A percentile compares a stretch with the other conserved stretches of the same genome.
These are phyloP conservation scores for Drosophila nr. perissopoda DNA, from an alignment of 2,888 invertebrate species.

Conservation along the genomic window DNA sequence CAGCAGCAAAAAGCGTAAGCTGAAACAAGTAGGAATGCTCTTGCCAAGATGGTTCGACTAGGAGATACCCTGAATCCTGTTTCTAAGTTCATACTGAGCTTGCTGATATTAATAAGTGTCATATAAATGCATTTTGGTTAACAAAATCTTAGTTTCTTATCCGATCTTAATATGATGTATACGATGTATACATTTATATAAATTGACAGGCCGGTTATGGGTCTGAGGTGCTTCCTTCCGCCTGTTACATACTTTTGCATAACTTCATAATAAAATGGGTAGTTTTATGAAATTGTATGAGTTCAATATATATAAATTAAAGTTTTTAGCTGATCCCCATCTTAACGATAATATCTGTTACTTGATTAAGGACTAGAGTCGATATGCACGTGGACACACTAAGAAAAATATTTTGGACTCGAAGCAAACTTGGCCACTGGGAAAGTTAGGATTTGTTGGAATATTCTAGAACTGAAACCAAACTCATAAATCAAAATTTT, in stretches of 20 bases:
- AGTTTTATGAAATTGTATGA: too few species aligned
- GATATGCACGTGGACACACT: neutral
- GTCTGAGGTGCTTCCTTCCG: neutral
- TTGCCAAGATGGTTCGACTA: neutral
- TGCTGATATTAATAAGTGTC: too few species aligned
- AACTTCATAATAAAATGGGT: too few species aligned
- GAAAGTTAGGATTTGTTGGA: neutral
- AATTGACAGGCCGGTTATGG: too few species aligned
- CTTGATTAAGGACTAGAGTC: conserved; percentile 38
- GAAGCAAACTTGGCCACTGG: neutral
- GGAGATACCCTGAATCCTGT: neutral
- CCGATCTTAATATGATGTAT: too few species aligned
- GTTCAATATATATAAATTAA: neutral
- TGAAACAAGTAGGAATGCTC: neutral
- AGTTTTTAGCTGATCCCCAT: conserved; percentile 23
- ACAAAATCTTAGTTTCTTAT: neutral
- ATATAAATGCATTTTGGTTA: neutral
- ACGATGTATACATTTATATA: neutral
- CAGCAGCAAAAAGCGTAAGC: neutral
- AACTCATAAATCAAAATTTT: neutral
- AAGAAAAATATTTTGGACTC: neutral
- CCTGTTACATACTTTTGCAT: neutral
- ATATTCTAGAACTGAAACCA: neutral
- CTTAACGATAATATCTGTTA: conserved; percentile 52
- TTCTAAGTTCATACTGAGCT: neutral